Conservation (phyloP, 1,140 invertebrate species). For the Caenorhabditis brenneri region DNA sequence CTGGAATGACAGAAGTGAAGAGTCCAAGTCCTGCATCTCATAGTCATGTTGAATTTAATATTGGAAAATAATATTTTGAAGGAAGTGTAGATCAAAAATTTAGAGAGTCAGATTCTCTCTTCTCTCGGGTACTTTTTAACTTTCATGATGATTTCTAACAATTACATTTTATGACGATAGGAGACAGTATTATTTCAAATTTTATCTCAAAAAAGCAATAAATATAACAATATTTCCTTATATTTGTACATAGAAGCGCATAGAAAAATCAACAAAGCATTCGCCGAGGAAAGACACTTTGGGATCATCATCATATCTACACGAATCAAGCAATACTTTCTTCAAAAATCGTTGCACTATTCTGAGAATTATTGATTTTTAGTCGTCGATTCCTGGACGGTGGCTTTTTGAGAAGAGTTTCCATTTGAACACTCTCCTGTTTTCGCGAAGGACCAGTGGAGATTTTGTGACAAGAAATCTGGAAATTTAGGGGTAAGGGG, state of each 20-base stretch:
- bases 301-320: too few relatives aligned
- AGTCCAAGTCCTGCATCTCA: constrained; percentile 38
- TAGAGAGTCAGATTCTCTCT: background rate
- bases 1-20: constrained; percentile 15
- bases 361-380: background rate
- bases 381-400: background rate
- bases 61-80: background rate
- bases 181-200: too few relatives aligned
- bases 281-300: too few relatives aligned
- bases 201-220: too few relatives aligned
- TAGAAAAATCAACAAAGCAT: too few relatives aligned
- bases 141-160: too few relatives aligned
- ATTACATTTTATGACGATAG: too few relatives aligned
- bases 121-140: background rate
- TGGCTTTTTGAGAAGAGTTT: background rate
- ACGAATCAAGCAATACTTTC: background rate
- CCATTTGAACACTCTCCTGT: constrained; percentile 13
- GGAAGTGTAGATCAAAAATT: too few relatives aligned
- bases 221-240: too few relatives aligned
- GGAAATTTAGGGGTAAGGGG: too few relatives aligned
- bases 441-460: background rate
- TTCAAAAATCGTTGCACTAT: background rate
- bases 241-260: too few relatives aligned
- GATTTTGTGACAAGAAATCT: background rate
- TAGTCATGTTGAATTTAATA: constrained; percentile 18